Evolutionary conservation across 2,888 invertebrate species (phyloP), one percentile per base, ranked within the genome.

Genomic region (Heteromyza rotundicornis): DNA sequence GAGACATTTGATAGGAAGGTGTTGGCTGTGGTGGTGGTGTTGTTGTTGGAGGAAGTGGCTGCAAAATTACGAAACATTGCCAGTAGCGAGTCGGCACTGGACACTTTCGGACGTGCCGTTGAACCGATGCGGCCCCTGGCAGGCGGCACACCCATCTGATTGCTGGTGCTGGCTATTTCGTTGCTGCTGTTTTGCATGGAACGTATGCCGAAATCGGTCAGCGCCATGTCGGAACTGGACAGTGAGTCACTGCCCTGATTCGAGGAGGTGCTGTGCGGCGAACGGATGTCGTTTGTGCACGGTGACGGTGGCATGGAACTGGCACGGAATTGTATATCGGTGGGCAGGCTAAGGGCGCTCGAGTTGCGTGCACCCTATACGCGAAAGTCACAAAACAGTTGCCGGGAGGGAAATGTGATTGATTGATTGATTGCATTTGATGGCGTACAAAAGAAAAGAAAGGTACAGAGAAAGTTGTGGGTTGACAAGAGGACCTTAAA

Each of bases 21-120:
- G 40, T 70, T 70, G 60, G 68, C 68, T 57, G 69, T 62, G 56
- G 68, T 68, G 60, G 86, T 2, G 87, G 86, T 61, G 63, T 88
- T 88, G 16, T 64, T 67, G 52, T 67, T 69, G 40, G 69, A 69
- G 60, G 70, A 64, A 1, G 65, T 60, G 19, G 89, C 89, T 17
- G 90, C 89, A 77, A 90, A 90, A 76, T 89, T 91, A 59, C 90
- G 85, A 78, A 92, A 91, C 89, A 92, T 91, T 10, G 91, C 90
- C 64, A 92, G 82, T 67, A 92, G 90, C 1, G 92, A 92, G 81
- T 92, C 92, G 10, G 92, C 92, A 75, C 90, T 91, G 24, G 91
- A 88, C 55, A 90, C 89, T 80, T 90, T 91, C 68, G 88, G 83
- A 56, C 82, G 79, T 20, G 80, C 71, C 19, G 76, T 76, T 32